Evolutionary conservation across 2,888 invertebrate genomes (phyloP).

Genomic region (Athetis lepigone): DNA sequence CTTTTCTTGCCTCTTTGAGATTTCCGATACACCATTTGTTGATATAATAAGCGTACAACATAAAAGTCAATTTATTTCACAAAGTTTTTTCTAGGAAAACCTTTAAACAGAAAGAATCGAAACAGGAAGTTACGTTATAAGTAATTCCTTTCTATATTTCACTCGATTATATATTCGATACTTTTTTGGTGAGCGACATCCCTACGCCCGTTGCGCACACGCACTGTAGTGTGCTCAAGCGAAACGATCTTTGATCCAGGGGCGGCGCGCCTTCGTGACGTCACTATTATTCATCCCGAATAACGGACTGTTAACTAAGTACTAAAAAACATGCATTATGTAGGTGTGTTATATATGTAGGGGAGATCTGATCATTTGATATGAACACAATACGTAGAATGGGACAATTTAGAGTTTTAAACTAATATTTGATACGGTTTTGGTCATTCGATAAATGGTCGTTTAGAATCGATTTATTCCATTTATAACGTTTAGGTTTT

Average conservation of each 20-base stretch:
- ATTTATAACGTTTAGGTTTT: conserved; percentile 1
- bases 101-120: background rate
- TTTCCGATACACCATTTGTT: background rate
- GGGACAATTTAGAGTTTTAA: conserved; percentile 29
- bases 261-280: conserved; percentile 79
- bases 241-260: conserved; percentile 82
- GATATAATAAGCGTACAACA: too few species aligned
- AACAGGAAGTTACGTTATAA: conserved; percentile 38
- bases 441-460: background rate
- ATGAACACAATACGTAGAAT: conserved; percentile 39
- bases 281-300: conserved; percentile 79
- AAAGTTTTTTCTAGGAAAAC: background rate
- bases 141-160: conserved; percentile 33
- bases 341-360: conserved; percentile 56
- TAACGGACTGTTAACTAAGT: conserved; percentile 65
- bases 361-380: conserved; percentile 59
- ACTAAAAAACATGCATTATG: conserved; percentile 63
- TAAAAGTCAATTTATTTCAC: background rate
- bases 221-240: conserved; percentile 74
- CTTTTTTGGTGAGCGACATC: conserved; percentile 62
- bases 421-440: conserved; percentile 30
- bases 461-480: conserved; percentile 9
- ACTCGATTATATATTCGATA: conserved; percentile 34
- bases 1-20: background rate
- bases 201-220: conserved; percentile 68